Evolutionary conservation across 2,888 invertebrate genomes (phyloP).

Genomic region (Argyra leucocephala): DNA sequence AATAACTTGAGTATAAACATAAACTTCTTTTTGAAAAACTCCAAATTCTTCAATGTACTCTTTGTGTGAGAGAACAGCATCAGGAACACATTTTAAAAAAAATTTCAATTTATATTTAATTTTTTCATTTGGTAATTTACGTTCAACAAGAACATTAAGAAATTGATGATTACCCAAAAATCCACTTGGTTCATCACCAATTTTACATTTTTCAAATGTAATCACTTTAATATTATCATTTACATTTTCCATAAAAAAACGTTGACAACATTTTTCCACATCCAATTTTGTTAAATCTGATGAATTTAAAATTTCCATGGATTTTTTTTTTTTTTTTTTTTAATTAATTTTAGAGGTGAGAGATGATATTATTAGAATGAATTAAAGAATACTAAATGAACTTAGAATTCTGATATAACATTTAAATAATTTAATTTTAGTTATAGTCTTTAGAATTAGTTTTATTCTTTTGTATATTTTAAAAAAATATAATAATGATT

Average conservation of each 20-base stretch:
- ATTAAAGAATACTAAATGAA: not conserved
- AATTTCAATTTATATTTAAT: slow-evolving; percentile 35
- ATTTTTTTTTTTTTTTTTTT: not conserved
- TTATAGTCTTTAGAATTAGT: too few relatives aligned
- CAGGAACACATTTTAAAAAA: slow-evolving; percentile 54
- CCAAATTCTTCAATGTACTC: slow-evolving; percentile 45
- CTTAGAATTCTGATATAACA: too few relatives aligned
- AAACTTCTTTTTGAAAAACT: slow-evolving; percentile 46
- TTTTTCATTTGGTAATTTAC: slow-evolving; percentile 25
- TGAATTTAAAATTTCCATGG: not conserved
- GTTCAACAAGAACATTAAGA: slow-evolving; percentile 30
- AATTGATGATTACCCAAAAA: slow-evolving; percentile 36
- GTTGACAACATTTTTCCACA: slow-evolving; percentile 30
- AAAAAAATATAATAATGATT: too few relatives aligned
- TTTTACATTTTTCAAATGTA: slow-evolving; percentile 29
- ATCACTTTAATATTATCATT: slow-evolving; percentile 27
- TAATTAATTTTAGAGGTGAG: too few relatives aligned
- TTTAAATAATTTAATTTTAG: too few relatives aligned
- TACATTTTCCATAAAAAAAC: slow-evolving; percentile 23
- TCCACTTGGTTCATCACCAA: slow-evolving; percentile 34
- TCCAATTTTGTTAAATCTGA: slow-evolving; percentile 22
- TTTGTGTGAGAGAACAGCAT: slow-evolving; percentile 44
- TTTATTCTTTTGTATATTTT: too few relatives aligned
- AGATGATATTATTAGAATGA: not conserved
- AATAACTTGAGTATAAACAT: slow-evolving; percentile 43